Percentiles rank a stretch among this genome's conserved stretches.
phyloP scores from a whole-genome alignment of 1,140 invertebrate species.

The Zeugodacus cucurbitae region DNA sequence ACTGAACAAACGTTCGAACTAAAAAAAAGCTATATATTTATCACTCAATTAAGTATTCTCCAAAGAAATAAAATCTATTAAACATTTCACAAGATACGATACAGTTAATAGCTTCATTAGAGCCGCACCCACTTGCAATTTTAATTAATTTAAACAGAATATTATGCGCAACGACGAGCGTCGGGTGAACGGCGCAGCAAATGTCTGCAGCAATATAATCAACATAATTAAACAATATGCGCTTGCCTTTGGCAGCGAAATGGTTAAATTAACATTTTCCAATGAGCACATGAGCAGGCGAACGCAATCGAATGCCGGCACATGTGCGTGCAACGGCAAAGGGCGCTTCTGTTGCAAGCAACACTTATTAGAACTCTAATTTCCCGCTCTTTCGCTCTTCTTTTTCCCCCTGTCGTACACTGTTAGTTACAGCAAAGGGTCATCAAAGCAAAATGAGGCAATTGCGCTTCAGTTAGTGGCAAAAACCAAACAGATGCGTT shows the following conservation, averaged over 20 bases:
- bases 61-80: too few species aligned
- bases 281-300: neutral
- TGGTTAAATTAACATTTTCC: conserved; percentile 24
- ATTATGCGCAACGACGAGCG: neutral
- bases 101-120: neutral
- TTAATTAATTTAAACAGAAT: neutral
- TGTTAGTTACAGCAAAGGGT: neutral
- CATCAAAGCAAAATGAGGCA: conserved; percentile 11
- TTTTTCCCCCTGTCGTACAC: neutral
- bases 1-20: too few species aligned
- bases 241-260: neutral
- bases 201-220: conserved; percentile 18
- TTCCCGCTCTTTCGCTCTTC: neutral
- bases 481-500: conserved; percentile 10
- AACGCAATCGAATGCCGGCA: neutral
- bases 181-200: neutral
- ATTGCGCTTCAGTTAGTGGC: neutral
- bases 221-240: conserved; percentile 26
- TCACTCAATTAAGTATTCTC: too few species aligned
- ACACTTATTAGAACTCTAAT: neutral
- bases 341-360: neutral
- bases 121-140: neutral
- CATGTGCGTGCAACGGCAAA: neutral
- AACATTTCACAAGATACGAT: too few species aligned
- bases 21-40: too few species aligned